These are phyloP conservation scores for Anoncus sp. DNA, from an alignment of 2,888 invertebrate genomes.

Conservation along the genomic window DNA sequence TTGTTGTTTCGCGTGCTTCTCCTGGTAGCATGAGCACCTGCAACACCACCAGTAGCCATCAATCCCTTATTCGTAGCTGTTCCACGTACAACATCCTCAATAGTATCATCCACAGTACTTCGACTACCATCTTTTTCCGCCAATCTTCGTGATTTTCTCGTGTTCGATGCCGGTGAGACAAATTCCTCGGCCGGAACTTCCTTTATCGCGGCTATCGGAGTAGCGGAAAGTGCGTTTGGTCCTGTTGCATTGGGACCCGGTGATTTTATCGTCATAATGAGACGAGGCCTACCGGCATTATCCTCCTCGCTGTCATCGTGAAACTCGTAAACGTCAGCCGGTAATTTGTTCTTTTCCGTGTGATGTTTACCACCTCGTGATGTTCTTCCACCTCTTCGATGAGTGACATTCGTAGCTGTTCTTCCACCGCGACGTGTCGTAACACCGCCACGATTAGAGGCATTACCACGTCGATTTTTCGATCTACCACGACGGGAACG, in stretches of 20 bases:
- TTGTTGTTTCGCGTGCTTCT: slow-evolving; percentile 86
- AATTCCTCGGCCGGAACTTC: slow-evolving; percentile 86
- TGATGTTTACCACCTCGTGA: slow-evolving; percentile 79
- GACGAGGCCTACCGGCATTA: slow-evolving; percentile 87
- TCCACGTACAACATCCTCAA: slow-evolving; percentile 94
- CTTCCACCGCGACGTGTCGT: slow-evolving; percentile 86
- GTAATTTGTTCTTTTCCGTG: slow-evolving; percentile 85
- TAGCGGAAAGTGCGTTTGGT: slow-evolving; percentile 81
- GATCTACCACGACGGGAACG: slow-evolving; percentile 81
- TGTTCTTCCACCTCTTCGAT: slow-evolving; percentile 82
- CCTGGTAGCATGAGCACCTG: slow-evolving; percentile 83
- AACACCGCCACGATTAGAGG: slow-evolving; percentile 83
- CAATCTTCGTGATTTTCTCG: slow-evolving; percentile 91
- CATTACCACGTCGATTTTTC: slow-evolving; percentile 77
- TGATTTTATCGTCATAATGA: slow-evolving; percentile 93
- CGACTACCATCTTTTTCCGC: slow-evolving; percentile 91
- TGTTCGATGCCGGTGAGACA: slow-evolving; percentile 87
- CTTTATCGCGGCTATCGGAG: slow-evolving; percentile 83
- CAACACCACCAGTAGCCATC: slow-evolving; percentile 78
- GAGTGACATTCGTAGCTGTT: slow-evolving; percentile 67
- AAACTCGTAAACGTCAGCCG: slow-evolving; percentile 95
- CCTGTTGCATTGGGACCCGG: slow-evolving; percentile 83
- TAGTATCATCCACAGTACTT: slow-evolving; percentile 93
- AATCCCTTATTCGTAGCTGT: slow-evolving; percentile 82
- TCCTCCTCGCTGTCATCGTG: slow-evolving; percentile 94